Evolutionary conservation across 2,888 invertebrate species (phyloP), one percentile per base, ranked within the genome.

Genomic region (Eudemis profundana): DNA sequence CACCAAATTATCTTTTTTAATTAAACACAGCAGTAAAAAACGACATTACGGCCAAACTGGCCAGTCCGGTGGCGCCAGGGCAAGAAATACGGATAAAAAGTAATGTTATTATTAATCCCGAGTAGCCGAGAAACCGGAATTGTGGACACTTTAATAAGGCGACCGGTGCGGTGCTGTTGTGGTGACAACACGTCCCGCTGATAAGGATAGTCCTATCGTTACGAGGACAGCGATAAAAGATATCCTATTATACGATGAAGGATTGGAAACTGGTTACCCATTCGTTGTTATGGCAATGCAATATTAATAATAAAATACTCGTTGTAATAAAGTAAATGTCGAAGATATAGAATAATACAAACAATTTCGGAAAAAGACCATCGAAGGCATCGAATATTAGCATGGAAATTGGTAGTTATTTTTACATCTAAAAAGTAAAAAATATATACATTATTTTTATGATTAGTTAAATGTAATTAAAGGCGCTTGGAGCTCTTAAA

Each of bases 31-130:
- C 68, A 68, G 72, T 76, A 78, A 79, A 77, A 70, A 72, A 61
- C 53, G 19, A 19, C 44, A 66, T 72, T 69, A 70, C 59, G 61
- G 68, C 71, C 73, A 74, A 75, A 75, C 70, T 66, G 75, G 70
- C 69, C 74, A 66, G 71, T 57, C 70, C 81, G 89, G 90, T 89
- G 90, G 90, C 90, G 82, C 78, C 73, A 78, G 71, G 69, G 78
- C 72, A 70, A 80, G 76, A 76, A 78, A 76, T 70, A 21, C 71
- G 66, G 67, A 78, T 80, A 81, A 79, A 79, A 77, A 77, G 73
- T 82, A 78, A 85, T 83, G 81, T 85, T 82, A 88, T 88, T 87
- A 88, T 89, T 86, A 87, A 85, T 84, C 78, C 75, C 73, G 75
- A 74, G 74, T 76, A 71, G 74, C 66, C 47, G 72, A 69, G 54